These are phyloP conservation scores for Cydia fagiglandana DNA, from an alignment of 1,140 invertebrate species.

Conservation along the genomic window DNA sequence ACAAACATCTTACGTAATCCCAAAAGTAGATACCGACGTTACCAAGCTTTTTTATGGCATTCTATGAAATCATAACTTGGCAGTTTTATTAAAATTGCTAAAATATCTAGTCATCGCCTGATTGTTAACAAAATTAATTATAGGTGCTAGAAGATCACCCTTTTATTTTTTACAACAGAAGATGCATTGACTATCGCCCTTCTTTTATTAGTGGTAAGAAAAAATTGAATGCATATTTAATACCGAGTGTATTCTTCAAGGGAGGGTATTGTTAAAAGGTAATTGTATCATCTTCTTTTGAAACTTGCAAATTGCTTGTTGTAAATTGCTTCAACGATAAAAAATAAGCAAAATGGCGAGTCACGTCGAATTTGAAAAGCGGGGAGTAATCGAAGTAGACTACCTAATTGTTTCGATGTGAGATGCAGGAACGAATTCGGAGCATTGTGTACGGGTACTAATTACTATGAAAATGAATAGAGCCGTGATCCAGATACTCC, in stretches of 20 bases:
- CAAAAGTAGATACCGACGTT: neutral
- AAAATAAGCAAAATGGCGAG: neutral
- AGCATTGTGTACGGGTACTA: slow-evolving; percentile 14
- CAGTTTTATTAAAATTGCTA: slow-evolving; percentile 14
- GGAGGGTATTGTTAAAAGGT: neutral
- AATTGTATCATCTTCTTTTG: slow-evolving; percentile 24
- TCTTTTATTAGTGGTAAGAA: slow-evolving; percentile 3
- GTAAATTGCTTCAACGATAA: neutral
- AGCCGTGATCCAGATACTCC: neutral
- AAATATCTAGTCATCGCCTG: slow-evolving; percentile 15
- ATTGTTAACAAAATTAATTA: slow-evolving; percentile 26
- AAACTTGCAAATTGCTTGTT: slow-evolving; percentile 14
- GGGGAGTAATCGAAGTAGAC: neutral
- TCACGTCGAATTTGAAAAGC: neutral
- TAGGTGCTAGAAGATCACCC: slow-evolving; percentile 13
- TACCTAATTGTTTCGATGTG: neutral
- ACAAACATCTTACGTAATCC: slow-evolving; percentile 1
- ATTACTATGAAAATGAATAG: slow-evolving; percentile 23
- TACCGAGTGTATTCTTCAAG: slow-evolving; percentile 6
- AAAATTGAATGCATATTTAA: slow-evolving; percentile 32
- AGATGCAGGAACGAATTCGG: slow-evolving; percentile 4
- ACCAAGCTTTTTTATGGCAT: neutral
- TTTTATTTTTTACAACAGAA: slow-evolving; percentile 14
- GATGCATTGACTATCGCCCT: slow-evolving; percentile 27
- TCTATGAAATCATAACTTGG: neutral